Evolutionary conservation across 2,888 invertebrate genomes (phyloP), one percentile per base, ranked within the genome.

Genomic region (Scelioninae gen. 2): DNA sequence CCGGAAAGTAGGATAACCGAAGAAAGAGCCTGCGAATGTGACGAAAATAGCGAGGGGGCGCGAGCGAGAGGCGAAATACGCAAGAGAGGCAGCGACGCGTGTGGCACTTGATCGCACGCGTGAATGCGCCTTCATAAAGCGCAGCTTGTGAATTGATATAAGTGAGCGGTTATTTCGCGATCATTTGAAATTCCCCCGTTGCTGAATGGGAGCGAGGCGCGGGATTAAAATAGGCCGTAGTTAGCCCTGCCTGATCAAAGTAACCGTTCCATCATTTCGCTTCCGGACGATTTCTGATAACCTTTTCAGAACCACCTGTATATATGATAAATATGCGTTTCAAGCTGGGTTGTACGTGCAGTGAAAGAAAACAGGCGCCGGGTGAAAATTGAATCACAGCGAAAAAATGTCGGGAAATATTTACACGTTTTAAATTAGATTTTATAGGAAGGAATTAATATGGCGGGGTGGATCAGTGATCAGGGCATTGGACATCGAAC

Each of bases 141-240:
- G 79, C 74, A 77, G 80, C 79, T 78, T 72, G 80, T 83, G 81
- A 85, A 84, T 85, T 84, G 85, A 83, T 84, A 82, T 84, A 85
- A 85, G 84, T 83, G 85, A 85, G 84, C 83, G 85, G 85, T 85
- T 85, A 85, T 85, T 85, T 84, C 84, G 81, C 84, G 81, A 84
- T 85, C 85, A 83, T 84, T 85, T 83, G 81, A 80, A 78, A 83
- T 83, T 72, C 82, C 80, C 74, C 76, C 79, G 68, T 46, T 39
- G 72, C 75, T 80, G 80, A 81, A 82, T 81, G 72, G 77, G 39
- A 55, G 73, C 69, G 60, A 55, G 58, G 73, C 71, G 64, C 46
- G 35, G 63, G 68, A 68, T 74, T 71, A 63, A 74, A 74, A 74
- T 74, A 57, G 68, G 50, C 57, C 58, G 71, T 74, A 74, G 74